phyloP scores from a whole-genome alignment of 2,888 invertebrate species.

The Leucania comma region DNA sequence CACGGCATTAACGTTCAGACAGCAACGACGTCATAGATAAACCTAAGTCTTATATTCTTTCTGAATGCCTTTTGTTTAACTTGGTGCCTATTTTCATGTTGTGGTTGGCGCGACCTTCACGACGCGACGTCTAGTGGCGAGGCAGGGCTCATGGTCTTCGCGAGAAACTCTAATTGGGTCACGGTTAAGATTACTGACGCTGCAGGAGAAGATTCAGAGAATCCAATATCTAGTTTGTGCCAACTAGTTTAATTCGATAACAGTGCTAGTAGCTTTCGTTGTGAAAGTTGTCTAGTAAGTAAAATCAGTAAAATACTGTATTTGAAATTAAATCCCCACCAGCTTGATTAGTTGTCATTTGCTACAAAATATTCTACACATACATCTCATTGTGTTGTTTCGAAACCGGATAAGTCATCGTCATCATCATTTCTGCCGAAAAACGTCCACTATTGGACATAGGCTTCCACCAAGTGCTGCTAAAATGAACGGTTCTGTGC shows the following conservation, averaged over 20 bases:
- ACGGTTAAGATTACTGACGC: slow-evolving; percentile 35
- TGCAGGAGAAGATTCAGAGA: not conserved
- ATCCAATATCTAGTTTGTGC: not conserved
- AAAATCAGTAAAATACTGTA: too few species aligned
- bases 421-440: too few species aligned
- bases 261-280: not conserved
- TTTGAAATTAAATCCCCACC: too few species aligned
- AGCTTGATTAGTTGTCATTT: too few species aligned
- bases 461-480: too few species aligned
- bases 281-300: too few species aligned
- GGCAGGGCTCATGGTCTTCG: slow-evolving; percentile 41
- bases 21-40: not conserved
- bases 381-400: too few species aligned
- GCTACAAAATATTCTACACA: too few species aligned
- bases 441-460: too few species aligned
- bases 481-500: too few species aligned
- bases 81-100: slow-evolving; percentile 40
- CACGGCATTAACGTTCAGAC: not conserved
- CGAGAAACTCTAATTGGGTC: slow-evolving; percentile 52
- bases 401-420: too few species aligned
- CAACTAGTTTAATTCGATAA: not conserved
- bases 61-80: slow-evolving; percentile 4
- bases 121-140: slow-evolving; percentile 50
- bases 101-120: slow-evolving; percentile 43
- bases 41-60: slow-evolving; percentile 18